Conservation (phyloP, 2,888 invertebrate species). For the Diarsia dahlii region DNA sequence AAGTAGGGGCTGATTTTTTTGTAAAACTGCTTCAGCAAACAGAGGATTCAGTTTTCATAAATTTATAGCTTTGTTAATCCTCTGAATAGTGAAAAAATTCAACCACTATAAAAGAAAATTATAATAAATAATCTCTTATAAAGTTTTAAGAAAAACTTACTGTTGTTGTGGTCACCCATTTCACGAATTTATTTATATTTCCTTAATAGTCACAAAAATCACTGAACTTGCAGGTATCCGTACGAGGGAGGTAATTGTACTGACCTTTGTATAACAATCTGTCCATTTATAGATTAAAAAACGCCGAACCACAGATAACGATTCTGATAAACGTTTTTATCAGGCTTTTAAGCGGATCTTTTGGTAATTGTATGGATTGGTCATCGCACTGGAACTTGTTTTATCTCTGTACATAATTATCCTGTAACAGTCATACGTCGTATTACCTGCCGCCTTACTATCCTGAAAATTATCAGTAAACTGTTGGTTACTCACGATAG, state of each 20-base stretch:
- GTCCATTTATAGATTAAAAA: slow-evolving; percentile 33
- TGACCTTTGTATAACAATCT: background rate
- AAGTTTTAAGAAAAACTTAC: slow-evolving; percentile 7
- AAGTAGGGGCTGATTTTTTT: background rate
- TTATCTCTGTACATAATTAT: background rate
- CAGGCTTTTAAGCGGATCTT: slow-evolving; percentile 11
- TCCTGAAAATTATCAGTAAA: background rate
- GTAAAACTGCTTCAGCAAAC: background rate
- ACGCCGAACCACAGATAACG: slow-evolving; percentile 17
- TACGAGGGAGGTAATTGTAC: slow-evolving; percentile 12
- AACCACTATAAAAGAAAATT: background rate
- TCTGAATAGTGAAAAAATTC: background rate
- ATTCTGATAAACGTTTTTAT: slow-evolving; percentile 27
- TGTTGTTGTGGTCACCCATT: slow-evolving; percentile 17
- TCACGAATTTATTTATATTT: background rate
- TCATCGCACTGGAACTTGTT: slow-evolving; percentile 1
- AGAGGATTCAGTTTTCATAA: background rate
- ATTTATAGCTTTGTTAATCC: background rate
- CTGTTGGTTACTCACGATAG: background rate
- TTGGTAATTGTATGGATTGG: slow-evolving; percentile 12
- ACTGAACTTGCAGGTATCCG: slow-evolving; percentile 5
- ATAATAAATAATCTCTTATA: background rate
- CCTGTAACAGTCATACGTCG: background rate
- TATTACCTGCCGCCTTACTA: background rate
- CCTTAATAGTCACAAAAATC: background rate